Base-by-base conservation (phyloP, 2,797 vertebrate genomes). In the Schizopygopsis malacanthus region DNA sequence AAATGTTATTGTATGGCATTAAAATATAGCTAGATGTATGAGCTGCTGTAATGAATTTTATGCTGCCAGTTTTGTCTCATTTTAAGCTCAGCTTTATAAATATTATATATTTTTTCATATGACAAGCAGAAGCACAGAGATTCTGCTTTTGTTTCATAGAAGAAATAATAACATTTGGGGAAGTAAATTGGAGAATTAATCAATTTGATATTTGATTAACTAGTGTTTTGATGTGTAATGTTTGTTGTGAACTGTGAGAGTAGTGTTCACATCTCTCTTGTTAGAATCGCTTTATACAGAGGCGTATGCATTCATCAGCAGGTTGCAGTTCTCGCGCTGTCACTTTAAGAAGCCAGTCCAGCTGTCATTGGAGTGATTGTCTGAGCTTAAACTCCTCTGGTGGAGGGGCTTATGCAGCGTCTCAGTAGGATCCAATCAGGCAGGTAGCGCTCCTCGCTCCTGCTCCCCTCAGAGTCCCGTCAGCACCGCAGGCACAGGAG, bases 341-440 rank as follows among this genome's bases (percentile, higher is more conserved):
- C 91, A 90, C 95, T 96, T 96, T 96, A 96, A 96, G 92, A 89
- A 82, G 54, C 89, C 81, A 80, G 85, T 63, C 5, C 52, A 22
- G 70, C 89, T 90, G 85, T 93, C 94, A 93, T 92, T 94, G 93
- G 93, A 81, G 88, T 84, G 87, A 86, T 87, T 86, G 88, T 80
- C 81, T 89, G 47, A 80, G 83, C 81, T 87, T 89, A 65, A 90
- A 88, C 25, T 87, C 81, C 67, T 79, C 73, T 71, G 39, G 52
- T 79, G 78, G 67, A 86, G 87, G 63, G 78, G 86, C 84, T 88
- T 82, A 82, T 83, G 88, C 83, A 89, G 89, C 84, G 72, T 33
- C 89, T 88, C 88, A 89, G 78, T 87, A 85, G 89, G 89, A 86
- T 69, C 82, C 88, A 86, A 82, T 88, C 82, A 56, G 71, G 82